Base-by-base conservation (phyloP, 2,113 vertebrate genomes). In the Crocuta crocuta region DNA sequence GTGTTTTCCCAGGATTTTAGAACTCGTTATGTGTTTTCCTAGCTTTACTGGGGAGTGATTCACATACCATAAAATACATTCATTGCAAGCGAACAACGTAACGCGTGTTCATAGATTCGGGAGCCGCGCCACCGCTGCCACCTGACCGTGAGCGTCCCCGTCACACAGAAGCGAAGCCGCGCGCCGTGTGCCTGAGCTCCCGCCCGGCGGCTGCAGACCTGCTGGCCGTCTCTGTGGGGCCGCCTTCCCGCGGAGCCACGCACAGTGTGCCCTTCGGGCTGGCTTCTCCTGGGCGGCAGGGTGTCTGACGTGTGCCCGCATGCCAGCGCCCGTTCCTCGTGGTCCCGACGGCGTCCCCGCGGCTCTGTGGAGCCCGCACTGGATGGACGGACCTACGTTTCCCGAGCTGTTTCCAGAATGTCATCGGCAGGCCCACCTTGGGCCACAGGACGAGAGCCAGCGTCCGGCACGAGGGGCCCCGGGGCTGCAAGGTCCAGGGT, bases 61-160 rank as follows among this genome's bases (percentile, higher is more conserved):
- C 5, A n/a, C 31, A 6, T 4, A 4, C 8, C 21, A 4, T 10
- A 8, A 7, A 35, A 4, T 21, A 4, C 80, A 1, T 11, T 31
- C 17, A 2, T 68, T 5, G 2, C 0, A 1, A 33, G 65, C 10
- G 45, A 48, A 24, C 50, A 0, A 0, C 1, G 1, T 2, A 33
- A 13, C 3, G 43, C 4, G 3, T 23, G 31, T 61, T 0, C 24
- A 7, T 4, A 5, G 15, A 19, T 3, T 7, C 3, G 12, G 0
- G 1, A 21, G 28, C 8, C 2, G 9, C 1, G 19, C n/a, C 2
- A 0, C 71, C 26, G 1, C 26, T 7, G 2, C 58, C 17, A 0
- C 28, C 68, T 0, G 8, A 19, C 5, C 0, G 1, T 0, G 35
- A 5, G 0, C 0, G 0, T 17, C 10, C 12, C n/a, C 12, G 0